These are phyloP conservation scores for Ctenosaura bakeri DNA, from an alignment of 2,797 vertebrate species.

Conservation along the genomic window DNA sequence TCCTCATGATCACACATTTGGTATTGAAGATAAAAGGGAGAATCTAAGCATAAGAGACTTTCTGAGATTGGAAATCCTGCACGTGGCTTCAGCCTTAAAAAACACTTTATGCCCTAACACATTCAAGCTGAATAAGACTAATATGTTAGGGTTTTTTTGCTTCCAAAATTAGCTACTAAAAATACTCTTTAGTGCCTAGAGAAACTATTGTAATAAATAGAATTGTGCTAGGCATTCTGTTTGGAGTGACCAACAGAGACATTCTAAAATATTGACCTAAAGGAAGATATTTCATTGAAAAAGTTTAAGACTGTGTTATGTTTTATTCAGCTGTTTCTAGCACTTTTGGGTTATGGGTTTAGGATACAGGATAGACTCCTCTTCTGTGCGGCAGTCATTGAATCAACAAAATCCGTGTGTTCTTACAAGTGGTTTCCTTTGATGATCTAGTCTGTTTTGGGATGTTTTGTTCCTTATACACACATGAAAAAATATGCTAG, in stretches of 20 bases:
- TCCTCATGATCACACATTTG: not conserved
- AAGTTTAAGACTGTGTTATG: not conserved
- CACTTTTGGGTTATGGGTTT: not conserved
- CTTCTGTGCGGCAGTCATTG: conserved; percentile 13
- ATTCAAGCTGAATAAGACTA: not conserved
- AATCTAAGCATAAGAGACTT: not conserved
- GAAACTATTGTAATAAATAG: not conserved
- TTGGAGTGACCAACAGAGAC: not conserved
- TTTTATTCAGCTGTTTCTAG: conserved; percentile 2
- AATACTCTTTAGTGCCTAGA: not conserved
- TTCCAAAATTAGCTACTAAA: not conserved
- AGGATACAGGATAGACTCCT: not conserved
- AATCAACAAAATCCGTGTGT: conserved; percentile 2
- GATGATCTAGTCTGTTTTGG: conserved; percentile 33
- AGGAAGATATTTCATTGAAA: not conserved
- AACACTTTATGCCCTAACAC: not conserved
- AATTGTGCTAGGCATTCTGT: not conserved
- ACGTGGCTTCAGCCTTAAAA: not conserved
- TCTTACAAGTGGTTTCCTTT: conserved; percentile 31
- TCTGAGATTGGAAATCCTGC: not conserved
- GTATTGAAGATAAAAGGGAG: not conserved
- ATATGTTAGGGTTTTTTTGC: not conserved
- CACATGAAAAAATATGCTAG: conserved; percentile 31
- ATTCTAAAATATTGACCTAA: not conserved
- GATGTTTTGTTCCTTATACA: not conserved